Conservation (phyloP, 2,888 invertebrate genomes). For the Drosophila subsilvestris region DNA sequence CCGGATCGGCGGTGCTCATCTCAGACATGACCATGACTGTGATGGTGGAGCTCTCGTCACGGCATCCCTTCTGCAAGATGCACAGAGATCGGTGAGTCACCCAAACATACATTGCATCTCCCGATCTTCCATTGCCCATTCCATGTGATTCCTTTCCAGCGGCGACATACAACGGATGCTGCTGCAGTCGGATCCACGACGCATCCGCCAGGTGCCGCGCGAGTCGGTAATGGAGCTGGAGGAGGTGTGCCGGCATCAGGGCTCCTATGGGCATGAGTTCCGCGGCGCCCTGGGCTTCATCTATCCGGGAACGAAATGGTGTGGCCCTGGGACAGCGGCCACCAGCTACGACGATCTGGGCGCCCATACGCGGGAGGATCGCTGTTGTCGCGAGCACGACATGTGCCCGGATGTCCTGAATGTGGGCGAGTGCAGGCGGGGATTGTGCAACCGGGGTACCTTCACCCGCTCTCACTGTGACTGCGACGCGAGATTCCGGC, state of each 20-base stretch:
- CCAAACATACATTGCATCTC: neutral
- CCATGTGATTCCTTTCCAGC: slow-evolving; percentile 67
- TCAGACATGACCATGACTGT: slow-evolving; percentile 87
- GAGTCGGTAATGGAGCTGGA: slow-evolving; percentile 86
- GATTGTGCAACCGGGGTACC: slow-evolving; percentile 88
- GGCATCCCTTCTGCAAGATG: slow-evolving; percentile 86
- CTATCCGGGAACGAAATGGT: slow-evolving; percentile 91
- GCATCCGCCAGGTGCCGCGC: slow-evolving; percentile 87
- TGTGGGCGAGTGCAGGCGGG: slow-evolving; percentile 86
- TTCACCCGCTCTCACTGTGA: slow-evolving; percentile 90
- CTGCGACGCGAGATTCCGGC: slow-evolving; percentile 89
- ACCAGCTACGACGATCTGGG: slow-evolving; percentile 88
- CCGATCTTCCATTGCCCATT: neutral
- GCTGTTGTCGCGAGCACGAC: slow-evolving; percentile 90
- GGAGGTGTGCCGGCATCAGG: slow-evolving; percentile 85
- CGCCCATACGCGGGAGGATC: slow-evolving; percentile 87
- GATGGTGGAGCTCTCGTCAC: slow-evolving; percentile 87
- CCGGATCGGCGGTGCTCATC: slow-evolving; percentile 85
- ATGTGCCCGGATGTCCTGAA: slow-evolving; percentile 87
- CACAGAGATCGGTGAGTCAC: slow-evolving; percentile 86
- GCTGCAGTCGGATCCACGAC: slow-evolving; percentile 85
- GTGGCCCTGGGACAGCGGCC: slow-evolving; percentile 89
- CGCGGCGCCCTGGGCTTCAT: slow-evolving; percentile 85
- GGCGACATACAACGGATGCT: slow-evolving; percentile 87
- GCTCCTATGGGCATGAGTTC: slow-evolving; percentile 82